phyloP scores from a whole-genome alignment of 2,113 vertebrate species.

The Pithys albifrons region DNA sequence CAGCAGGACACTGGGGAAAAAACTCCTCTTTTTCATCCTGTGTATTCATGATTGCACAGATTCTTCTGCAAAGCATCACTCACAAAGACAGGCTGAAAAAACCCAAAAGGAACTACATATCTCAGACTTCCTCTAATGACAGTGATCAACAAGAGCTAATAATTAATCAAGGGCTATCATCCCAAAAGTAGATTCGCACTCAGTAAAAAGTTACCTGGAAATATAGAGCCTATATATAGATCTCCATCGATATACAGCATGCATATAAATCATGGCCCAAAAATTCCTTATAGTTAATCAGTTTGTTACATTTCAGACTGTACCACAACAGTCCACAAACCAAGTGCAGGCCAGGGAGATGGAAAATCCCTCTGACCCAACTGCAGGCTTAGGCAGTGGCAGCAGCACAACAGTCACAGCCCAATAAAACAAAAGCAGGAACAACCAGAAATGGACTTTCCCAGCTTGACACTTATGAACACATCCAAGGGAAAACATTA shows the following conservation, averaged over 20 bases:
- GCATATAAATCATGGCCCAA: background rate
- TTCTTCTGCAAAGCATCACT: background rate
- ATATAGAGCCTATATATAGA: background rate
- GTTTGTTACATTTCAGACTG: background rate
- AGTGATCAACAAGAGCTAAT: background rate
- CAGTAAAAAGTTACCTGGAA: background rate
- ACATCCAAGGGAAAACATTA: background rate
- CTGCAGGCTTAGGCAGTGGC: background rate
- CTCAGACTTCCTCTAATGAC: background rate
- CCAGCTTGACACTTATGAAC: background rate
- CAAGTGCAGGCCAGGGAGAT: background rate
- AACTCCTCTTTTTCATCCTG: background rate
- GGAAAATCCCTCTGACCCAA: slow-evolving; percentile 2
- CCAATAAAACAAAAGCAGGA: background rate
- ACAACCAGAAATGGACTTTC: background rate
- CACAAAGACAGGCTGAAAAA: background rate
- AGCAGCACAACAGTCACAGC: background rate
- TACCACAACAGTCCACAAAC: background rate
- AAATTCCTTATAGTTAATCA: background rate
- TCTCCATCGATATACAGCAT: background rate
- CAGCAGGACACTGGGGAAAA: slow-evolving; percentile 21
- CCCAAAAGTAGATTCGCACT: background rate
- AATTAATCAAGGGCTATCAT: background rate
- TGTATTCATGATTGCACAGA: background rate
- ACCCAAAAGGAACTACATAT: background rate